Conservation (phyloP, 2,113 vertebrate genomes). For the Siniperca knerii region DNA sequence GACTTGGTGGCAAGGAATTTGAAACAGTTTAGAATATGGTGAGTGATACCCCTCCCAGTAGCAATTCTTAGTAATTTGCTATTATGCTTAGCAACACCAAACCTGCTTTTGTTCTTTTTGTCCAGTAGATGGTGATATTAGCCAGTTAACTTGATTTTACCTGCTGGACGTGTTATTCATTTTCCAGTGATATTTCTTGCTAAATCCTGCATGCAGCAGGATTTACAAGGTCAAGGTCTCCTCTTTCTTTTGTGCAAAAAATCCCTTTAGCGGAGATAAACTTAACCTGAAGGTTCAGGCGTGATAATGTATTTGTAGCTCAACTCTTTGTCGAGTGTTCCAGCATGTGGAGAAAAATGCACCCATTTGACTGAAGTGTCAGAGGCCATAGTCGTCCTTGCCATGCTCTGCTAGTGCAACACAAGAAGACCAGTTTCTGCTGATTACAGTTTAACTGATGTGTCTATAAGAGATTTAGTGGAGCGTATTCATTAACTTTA, state of each 20-base stretch:
- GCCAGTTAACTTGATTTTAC: constrained; percentile 7
- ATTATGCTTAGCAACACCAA: not conserved
- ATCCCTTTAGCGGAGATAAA: not conserved
- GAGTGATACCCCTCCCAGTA: not conserved
- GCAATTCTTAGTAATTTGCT: not conserved
- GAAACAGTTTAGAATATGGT: not conserved
- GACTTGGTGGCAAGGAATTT: not conserved
- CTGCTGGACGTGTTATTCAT: not conserved
- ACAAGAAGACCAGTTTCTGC: not conserved
- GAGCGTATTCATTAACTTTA: not conserved
- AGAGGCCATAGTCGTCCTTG: not conserved
- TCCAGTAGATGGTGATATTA: constrained; percentile 80
- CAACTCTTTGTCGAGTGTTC: not conserved
- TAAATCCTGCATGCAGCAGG: not conserved
- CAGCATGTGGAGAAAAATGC: constrained; percentile 13
- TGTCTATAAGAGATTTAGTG: not conserved
- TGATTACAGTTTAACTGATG: not conserved
- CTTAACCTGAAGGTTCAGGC: not conserved
- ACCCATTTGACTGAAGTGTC: not conserved
- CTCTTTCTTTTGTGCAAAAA: not conserved
- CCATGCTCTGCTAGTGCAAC: constrained; percentile 8
- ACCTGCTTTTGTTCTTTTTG: not conserved
- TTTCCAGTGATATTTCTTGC: not conserved
- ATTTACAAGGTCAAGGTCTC: not conserved
- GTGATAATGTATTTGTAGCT: not conserved